Percentiles rank a stretch among this genome's conserved stretches.
Conservation (phyloP, 2,113 vertebrate species). For the Cyprinodon brontotheroides region DNA sequence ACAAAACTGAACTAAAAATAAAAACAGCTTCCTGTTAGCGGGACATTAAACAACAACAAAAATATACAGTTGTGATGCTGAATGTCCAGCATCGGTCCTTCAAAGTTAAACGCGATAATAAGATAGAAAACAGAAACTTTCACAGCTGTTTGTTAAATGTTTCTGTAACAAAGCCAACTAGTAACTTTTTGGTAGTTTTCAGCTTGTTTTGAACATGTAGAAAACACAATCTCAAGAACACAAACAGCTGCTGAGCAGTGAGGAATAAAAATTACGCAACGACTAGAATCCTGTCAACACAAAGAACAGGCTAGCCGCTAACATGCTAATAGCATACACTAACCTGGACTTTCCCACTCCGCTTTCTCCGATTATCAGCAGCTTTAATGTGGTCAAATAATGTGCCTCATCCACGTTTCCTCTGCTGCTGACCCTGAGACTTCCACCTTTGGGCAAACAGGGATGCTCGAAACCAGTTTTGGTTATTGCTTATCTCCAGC, state of each 20-base stretch:
- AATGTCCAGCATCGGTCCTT: not conserved
- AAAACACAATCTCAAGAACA: not conserved
- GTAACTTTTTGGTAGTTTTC: not conserved
- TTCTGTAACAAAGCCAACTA: not conserved
- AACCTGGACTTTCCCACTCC: slow-evolving; percentile 98
- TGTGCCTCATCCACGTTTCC: slow-evolving; percentile 91
- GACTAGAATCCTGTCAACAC: slow-evolving; percentile 51
- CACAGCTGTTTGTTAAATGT: not conserved
- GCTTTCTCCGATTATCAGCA: slow-evolving; percentile 96
- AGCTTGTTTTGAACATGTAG: not conserved
- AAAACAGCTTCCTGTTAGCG: not conserved
- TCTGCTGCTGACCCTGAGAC: not conserved
- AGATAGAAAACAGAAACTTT: not conserved
- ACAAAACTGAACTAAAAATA: too few relatives aligned
- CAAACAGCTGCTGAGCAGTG: not conserved
- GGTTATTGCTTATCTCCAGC: too few relatives aligned
- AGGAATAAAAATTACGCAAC: slow-evolving; percentile 36
- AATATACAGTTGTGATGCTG: not conserved
- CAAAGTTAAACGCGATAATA: not conserved
- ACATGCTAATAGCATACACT: slow-evolving; percentile 34
- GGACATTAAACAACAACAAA: not conserved
- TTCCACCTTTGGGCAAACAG: not conserved
- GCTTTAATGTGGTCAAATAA: slow-evolving; percentile 94
- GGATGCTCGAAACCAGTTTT: too few relatives aligned
- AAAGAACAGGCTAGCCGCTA: slow-evolving; percentile 49